Evolutionary conservation across 2,797 vertebrate species (phyloP).

Genomic region (Cygnus olor): DNA sequence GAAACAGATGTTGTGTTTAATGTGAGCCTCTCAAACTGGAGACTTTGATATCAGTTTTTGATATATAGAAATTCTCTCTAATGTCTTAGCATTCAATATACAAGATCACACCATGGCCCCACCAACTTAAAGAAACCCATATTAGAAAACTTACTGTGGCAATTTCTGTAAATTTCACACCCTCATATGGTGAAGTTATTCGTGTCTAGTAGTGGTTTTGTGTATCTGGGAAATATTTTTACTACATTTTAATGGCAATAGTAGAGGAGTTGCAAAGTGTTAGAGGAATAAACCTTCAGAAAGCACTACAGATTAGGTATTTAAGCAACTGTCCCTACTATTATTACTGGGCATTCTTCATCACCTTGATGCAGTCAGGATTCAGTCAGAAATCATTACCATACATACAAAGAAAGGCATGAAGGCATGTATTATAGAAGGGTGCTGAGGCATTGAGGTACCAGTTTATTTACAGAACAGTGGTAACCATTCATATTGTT

Average conservation of each 20-base stretch:
- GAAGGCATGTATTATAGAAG: background rate
- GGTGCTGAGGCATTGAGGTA: background rate
- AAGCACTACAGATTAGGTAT: background rate
- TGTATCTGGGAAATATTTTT: background rate
- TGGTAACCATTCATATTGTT: background rate
- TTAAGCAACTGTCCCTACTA: background rate
- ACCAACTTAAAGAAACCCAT: background rate
- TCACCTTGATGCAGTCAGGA: background rate
- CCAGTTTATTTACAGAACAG: background rate
- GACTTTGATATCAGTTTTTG: background rate
- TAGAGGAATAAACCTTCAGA: background rate
- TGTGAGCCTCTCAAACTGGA: background rate
- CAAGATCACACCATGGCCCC: rapidly evolving
- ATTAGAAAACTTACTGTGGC: background rate
- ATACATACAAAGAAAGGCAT: background rate
- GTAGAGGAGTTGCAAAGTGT: background rate
- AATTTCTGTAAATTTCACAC: background rate
- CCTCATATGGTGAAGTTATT: background rate
- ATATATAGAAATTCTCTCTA: background rate
- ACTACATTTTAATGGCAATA: background rate
- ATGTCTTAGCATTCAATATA: background rate
- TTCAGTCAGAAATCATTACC: background rate
- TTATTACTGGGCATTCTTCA: background rate
- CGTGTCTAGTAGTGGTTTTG: background rate
- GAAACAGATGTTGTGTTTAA: background rate